These are phyloP conservation scores for Ditylenchus dipsaci DNA, from an alignment of 1,140 invertebrate species.

Conservation along the genomic window DNA sequence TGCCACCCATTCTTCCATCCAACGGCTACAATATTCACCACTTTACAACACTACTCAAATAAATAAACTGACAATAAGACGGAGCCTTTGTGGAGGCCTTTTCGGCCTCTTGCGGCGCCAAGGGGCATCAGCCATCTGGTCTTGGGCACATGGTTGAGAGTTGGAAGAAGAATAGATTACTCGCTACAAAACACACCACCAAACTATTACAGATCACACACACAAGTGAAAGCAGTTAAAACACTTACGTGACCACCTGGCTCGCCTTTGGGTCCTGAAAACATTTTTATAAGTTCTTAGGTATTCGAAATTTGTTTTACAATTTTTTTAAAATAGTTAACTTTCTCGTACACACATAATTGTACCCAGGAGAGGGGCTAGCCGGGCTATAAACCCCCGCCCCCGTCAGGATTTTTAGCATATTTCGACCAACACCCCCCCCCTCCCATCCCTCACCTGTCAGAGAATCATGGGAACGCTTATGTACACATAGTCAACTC, in stretches of 20 bases:
- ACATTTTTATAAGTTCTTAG: not conserved
- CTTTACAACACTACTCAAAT: conserved; percentile 3
- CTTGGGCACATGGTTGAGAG: conserved; percentile 14
- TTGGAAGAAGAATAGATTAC: conserved; percentile 22
- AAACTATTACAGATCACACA: conserved; percentile 4
- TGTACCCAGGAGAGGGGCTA: not conserved
- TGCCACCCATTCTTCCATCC: conserved; percentile 16
- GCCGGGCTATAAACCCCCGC: too few relatives aligned
- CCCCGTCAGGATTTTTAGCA: too few relatives aligned
- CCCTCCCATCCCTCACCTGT: too few relatives aligned
- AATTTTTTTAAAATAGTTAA: not conserved
- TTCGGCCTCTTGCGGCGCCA: not conserved
- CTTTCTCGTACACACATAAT: not conserved
- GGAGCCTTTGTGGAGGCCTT: conserved; percentile 2
- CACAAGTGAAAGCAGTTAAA: not conserved
- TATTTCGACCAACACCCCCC: not conserved
- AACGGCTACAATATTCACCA: conserved; percentile 40
- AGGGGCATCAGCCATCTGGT: conserved; percentile 8
- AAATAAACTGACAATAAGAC: conserved; percentile 19
- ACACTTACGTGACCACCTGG: conserved; percentile 33
- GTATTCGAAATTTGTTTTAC: not conserved
- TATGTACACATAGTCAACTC: too few relatives aligned
- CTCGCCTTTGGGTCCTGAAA: conserved; percentile 44
- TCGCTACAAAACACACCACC: conserved; percentile 13
- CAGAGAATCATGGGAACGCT: too few relatives aligned